Base-by-base conservation (phyloP, 1,140 invertebrate genomes). In the Tetramorium simillimum region DNA sequence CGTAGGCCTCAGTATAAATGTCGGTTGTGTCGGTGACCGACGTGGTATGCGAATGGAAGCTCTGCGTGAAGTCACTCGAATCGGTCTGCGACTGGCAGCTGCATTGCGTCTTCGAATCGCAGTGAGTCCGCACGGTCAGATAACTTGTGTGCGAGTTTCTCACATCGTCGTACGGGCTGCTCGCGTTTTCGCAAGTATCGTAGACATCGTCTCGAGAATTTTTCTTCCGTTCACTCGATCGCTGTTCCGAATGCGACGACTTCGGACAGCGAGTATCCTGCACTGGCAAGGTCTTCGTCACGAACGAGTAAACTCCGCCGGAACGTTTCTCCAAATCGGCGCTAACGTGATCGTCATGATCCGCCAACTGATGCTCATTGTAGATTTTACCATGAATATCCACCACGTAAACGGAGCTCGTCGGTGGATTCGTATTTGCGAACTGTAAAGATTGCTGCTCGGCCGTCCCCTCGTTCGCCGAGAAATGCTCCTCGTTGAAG, bases 1-100 rank as follows among this genome's bases (percentile, higher is more conserved):
- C 80, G 10, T 40, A 56, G 1, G 65, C 6, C 14, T 40, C 46
- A 3, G 28, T 67, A 4, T 72, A 46, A 37, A 65, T 18, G 6
- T 70, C 78, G 3, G 40, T 80, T 4, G 72, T 46, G 28, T 84
- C 84, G 7, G 86, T 72, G 4, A 84, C 18, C 21, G 76, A 86
- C 3, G 88, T 84, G 4, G 88, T 89, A 18, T 91, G 88, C 7
- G 90, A 91, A 24, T 88, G 82, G 40, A 91, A 91, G 43, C 90
- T 91, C 18, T 90, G 90, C 6, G 84, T 86, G 4, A 87, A 75
- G 14, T 91, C 90, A 40, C 49, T 58, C 21, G 21, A 67, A 18
- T 72, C 62, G 12, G 62, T 77, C 12, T 82, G 49, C 12, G 76
- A 86, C 14, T 89, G 53, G 10, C 58, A 33, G 5, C 49, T 82